A percentile compares a stretch with the other conserved stretches of the same genome.
Conservation (phyloP, 1,140 invertebrate species). For the Tetragnatha versicolor region DNA sequence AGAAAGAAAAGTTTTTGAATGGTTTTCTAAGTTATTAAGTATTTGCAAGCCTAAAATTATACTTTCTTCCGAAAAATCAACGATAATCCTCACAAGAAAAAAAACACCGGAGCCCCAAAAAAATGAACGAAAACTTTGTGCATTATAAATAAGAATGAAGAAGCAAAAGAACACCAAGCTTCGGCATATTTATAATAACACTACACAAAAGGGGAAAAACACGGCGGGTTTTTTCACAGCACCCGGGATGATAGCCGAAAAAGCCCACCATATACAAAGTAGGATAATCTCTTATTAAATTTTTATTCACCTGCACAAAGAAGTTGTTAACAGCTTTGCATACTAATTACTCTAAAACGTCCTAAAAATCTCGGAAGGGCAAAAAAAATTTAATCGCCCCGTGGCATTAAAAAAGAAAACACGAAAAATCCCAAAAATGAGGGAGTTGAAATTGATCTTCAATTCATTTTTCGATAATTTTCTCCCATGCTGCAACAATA, state of each 20-base stretch:
- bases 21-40: conserved; percentile 2
- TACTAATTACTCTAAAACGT: conserved; percentile 53
- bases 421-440: conserved; percentile 27
- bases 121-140: conserved; percentile 30
- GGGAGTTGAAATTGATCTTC: conserved; percentile 44
- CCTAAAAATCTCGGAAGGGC: conserved; percentile 31
- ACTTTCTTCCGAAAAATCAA: conserved; percentile 41
- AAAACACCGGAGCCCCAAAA: conserved; percentile 17
- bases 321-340: conserved; percentile 55
- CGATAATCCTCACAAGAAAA: conserved; percentile 51
- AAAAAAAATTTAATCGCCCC: neutral
- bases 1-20: neutral
- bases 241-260: conserved; percentile 3
- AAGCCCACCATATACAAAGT: conserved; percentile 27
- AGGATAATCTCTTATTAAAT: conserved; percentile 54
- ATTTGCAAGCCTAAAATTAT: conserved; percentile 28
- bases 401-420: conserved; percentile 23
- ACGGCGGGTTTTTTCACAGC: conserved; percentile 15
- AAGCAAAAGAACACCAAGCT: conserved; percentile 7
- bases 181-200: conserved; percentile 46
- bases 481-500: conserved; percentile 27
- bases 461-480: conserved; percentile 49
- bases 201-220: conserved; percentile 42
- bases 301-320: conserved; percentile 53
- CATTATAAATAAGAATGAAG: conserved; percentile 44